A percentile compares a stretch with the other conserved stretches of the same genome.
Evolutionary conservation across 2,797 vertebrate genomes (phyloP).

Genomic region (Muscicapa comitata): DNA sequence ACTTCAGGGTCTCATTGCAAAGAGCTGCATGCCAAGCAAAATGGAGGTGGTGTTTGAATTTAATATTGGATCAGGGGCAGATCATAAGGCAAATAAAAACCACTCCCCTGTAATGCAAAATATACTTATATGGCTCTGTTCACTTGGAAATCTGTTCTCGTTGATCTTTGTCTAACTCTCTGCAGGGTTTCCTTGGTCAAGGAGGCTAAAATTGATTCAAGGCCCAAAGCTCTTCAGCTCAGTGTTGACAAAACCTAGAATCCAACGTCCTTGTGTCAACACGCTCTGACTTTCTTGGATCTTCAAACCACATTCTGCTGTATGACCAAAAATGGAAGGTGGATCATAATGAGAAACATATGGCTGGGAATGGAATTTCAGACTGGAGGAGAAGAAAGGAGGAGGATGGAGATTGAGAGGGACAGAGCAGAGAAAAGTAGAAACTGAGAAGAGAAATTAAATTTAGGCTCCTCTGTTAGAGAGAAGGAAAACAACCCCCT

Average conservation of each 20-base stretch:
- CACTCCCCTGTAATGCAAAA: slow-evolving; percentile 23
- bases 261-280: slow-evolving; percentile 51
- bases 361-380: slow-evolving; percentile 50
- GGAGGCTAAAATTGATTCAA: slow-evolving; percentile 62
- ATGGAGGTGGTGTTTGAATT: slow-evolving; percentile 7
- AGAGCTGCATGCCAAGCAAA: slow-evolving; percentile 14
- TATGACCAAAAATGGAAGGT: slow-evolving; percentile 64
- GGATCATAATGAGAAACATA: slow-evolving; percentile 55
- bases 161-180: slow-evolving; percentile 57
- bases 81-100: slow-evolving; percentile 35
- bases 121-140: slow-evolving; percentile 62
- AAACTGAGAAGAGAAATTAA: slow-evolving; percentile 39
- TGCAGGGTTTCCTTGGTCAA: slow-evolving; percentile 56
- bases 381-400: slow-evolving; percentile 22
- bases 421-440: slow-evolving; percentile 13
- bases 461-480: neutral
- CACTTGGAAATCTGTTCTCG: slow-evolving; percentile 39
- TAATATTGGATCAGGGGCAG: slow-evolving; percentile 9
- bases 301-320: slow-evolving; percentile 46
- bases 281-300: slow-evolving; percentile 38
- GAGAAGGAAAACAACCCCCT: neutral
- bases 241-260: slow-evolving; percentile 57
- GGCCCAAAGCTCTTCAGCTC: slow-evolving; percentile 34
- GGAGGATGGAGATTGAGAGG: neutral
- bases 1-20: neutral